These are phyloP conservation scores for Phortica variegata DNA, from an alignment of 1,140 invertebrate genomes.

Conservation along the genomic window DNA sequence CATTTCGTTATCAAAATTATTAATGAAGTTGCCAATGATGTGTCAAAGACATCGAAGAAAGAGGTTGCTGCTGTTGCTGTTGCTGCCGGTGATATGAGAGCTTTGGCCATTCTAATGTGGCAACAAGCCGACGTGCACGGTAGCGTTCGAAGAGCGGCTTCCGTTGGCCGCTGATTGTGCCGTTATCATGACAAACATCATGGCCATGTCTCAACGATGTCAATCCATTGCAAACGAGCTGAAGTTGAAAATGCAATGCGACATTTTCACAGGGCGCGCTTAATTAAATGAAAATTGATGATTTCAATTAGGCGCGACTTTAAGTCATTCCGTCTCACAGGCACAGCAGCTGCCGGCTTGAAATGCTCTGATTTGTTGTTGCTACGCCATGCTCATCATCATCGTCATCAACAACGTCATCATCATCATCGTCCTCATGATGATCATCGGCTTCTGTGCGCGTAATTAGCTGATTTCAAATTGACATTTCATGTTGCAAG, in stretches of 20 bases:
- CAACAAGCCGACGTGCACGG: too few species aligned
- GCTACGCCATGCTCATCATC: too few species aligned
- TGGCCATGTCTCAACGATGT: conserved; percentile 28
- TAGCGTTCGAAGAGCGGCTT: neutral
- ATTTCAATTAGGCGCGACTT: conserved; percentile 48
- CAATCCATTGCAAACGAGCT: conserved; percentile 32
- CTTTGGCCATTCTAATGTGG: neutral
- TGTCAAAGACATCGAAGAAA: too few species aligned
- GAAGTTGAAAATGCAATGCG: conserved; percentile 37
- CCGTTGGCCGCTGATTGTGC: conserved; percentile 36
- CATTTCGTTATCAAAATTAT: conserved; percentile 21
- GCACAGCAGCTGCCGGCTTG: conserved; percentile 19
- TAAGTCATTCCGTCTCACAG: conserved; percentile 17
- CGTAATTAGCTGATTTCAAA: conserved; percentile 56
- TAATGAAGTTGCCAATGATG: conserved; percentile 43
- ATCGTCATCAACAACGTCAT: too few species aligned
- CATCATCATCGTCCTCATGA: too few species aligned
- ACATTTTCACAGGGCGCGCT: conserved; percentile 33
- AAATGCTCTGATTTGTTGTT: too few species aligned
- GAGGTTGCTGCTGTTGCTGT: conserved; percentile 5
- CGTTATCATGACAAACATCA: conserved; percentile 28
- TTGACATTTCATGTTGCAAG: conserved; percentile 55
- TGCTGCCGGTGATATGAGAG: neutral
- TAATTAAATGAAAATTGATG: conserved; percentile 53
- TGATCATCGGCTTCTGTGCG: conserved; percentile 13